Conservation (phyloP, 2,113 vertebrate genomes). For the Narcine bancroftii region DNA sequence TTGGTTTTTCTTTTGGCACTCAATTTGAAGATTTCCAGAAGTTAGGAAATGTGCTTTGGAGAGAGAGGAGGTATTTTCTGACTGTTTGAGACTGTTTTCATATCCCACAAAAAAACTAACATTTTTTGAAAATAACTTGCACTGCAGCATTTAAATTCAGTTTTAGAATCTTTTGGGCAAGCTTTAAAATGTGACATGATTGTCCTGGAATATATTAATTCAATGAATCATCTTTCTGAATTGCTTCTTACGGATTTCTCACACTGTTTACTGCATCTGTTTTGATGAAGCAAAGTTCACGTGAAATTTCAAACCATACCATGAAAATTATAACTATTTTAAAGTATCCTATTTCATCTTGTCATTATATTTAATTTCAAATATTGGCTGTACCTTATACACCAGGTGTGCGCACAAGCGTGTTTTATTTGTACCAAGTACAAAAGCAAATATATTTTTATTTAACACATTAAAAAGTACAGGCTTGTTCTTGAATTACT, state of each 20-base stretch:
- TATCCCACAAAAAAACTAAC: not conserved
- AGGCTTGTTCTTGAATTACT: not conserved
- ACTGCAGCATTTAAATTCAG: not conserved
- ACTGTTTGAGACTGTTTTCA: not conserved
- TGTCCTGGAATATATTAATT: constrained; percentile 16
- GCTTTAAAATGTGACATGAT: not conserved
- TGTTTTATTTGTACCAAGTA: not conserved
- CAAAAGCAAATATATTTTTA: not conserved
- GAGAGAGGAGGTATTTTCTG: not conserved
- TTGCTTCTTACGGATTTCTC: not conserved
- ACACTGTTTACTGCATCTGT: not conserved
- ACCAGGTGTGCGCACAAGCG: not conserved
- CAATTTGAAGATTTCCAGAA: not conserved
- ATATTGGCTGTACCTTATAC: not conserved
- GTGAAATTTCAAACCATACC: not conserved
- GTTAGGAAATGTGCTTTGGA: not conserved
- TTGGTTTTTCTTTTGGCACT: not conserved
- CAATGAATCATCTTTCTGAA: constrained; percentile 18
- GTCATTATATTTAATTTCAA: not conserved
- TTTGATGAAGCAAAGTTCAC: not conserved
- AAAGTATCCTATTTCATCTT: not conserved
- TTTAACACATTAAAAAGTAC: constrained; percentile 26
- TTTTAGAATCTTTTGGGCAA: constrained; percentile 9
- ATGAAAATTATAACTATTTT: not conserved
- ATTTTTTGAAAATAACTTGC: not conserved